A percentile compares a stretch with the other conserved stretches of the same genome.
Conservation (phyloP, 2,797 vertebrate species). For the Onychomys torridus region DNA sequence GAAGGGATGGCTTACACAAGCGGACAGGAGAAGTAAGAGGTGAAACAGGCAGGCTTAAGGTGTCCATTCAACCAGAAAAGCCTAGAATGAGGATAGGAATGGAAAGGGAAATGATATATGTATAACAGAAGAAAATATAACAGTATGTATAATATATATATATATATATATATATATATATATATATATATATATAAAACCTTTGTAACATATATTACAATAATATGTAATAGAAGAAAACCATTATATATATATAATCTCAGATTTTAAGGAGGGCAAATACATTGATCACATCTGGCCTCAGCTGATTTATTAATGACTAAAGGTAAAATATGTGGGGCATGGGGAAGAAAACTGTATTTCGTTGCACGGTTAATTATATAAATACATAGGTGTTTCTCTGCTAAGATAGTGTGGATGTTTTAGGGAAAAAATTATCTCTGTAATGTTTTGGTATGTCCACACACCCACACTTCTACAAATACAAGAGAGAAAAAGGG, state of each 20-base stretch:
- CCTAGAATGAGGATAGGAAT: not conserved
- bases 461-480: not conserved
- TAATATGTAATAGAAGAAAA: not conserved
- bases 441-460: not conserved
- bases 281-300: not conserved
- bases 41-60: not conserved
- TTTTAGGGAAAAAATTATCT: conserved; percentile 28
- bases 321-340: not conserved
- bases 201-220: too few relatives aligned
- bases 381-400: not conserved
- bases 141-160: too few relatives aligned
- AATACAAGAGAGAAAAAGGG: not conserved
- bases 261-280: not conserved
- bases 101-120: not conserved
- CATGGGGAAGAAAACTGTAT: not conserved
- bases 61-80: too few relatives aligned
- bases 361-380: conserved; percentile 4
- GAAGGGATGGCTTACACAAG: not conserved
- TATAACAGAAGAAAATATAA: not conserved
- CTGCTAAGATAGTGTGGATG: not conserved
- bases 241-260: not conserved
- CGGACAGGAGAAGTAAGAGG: not conserved
- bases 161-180: too few relatives aligned
- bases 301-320: not conserved
- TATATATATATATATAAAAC: too few relatives aligned